A percentile compares a stretch with the other conserved stretches of the same genome.
phyloP scores from a whole-genome alignment of 1,140 invertebrate species.

The Schlechtendalia chinensis region DNA sequence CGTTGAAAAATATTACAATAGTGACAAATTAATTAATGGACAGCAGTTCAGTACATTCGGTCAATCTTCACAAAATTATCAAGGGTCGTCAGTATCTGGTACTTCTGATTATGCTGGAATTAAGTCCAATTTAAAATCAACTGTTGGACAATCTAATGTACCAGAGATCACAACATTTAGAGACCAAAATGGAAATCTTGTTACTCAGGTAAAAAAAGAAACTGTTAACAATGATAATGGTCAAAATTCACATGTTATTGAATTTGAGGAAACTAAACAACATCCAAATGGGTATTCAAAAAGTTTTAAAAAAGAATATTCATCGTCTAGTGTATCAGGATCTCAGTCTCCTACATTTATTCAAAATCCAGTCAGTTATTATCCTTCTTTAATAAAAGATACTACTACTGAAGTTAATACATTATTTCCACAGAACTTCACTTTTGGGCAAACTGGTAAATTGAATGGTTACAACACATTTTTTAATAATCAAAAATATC shows the following conservation, averaged over 20 bases:
- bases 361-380: neutral
- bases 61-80: neutral
- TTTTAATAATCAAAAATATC: slow-evolving; percentile 20
- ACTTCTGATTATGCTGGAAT: neutral
- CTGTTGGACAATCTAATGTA: neutral
- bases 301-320: slow-evolving; percentile 44
- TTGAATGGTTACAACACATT: slow-evolving; percentile 22
- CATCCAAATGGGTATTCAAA: slow-evolving; percentile 28
- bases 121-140: neutral
- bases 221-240: slow-evolving; percentile 9
- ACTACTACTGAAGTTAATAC: neutral
- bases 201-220: slow-evolving; percentile 31
- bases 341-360: neutral
- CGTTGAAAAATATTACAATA: neutral
- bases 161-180: slow-evolving; percentile 16
- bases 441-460: neutral
- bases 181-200: slow-evolving; percentile 26
- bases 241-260: slow-evolving; percentile 10
- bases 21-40: neutral
- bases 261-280: slow-evolving; percentile 24
- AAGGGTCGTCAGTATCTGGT: neutral
- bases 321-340: slow-evolving; percentile 1
- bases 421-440: neutral
- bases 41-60: neutral
- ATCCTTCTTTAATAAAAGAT: neutral